Conservation (phyloP, 2,888 invertebrate genomes). For the Tribolium freemani region DNA sequence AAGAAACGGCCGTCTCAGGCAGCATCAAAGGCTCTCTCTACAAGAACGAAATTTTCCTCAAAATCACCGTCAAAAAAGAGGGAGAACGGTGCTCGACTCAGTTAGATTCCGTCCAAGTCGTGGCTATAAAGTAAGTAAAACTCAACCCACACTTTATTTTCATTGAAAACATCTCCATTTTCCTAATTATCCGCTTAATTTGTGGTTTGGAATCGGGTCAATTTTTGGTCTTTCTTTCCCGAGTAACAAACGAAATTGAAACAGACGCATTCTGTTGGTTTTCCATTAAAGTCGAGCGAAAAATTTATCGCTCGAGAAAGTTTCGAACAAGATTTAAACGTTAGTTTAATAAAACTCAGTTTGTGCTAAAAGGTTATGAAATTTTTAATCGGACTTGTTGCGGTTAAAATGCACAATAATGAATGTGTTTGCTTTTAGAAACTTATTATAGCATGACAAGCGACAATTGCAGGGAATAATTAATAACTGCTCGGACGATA, state of each 20-base stretch:
- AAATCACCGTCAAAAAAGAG: conserved; percentile 56
- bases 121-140: conserved; percentile 54
- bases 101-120: conserved; percentile 53
- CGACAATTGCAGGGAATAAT: no score
- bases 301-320: background rate
- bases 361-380: background rate
- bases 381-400: background rate
- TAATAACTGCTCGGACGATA: no score
- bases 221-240: background rate
- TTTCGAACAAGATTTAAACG: background rate
- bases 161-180: background rate
- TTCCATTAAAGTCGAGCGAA: background rate
- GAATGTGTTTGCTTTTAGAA: no score
- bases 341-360: background rate
- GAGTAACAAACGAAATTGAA: background rate
- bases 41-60: conserved; percentile 58
- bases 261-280: background rate
- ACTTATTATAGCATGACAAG: no score
- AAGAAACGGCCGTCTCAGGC: conserved; percentile 70
- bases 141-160: no score
- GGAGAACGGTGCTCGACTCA: conserved; percentile 51
- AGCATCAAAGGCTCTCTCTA: conserved; percentile 64
- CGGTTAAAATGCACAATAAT: no score
- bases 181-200: background rate
- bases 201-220: background rate